phyloP scores from a whole-genome alignment of 2,797 vertebrate species.

The Sebastes dallii region DNA sequence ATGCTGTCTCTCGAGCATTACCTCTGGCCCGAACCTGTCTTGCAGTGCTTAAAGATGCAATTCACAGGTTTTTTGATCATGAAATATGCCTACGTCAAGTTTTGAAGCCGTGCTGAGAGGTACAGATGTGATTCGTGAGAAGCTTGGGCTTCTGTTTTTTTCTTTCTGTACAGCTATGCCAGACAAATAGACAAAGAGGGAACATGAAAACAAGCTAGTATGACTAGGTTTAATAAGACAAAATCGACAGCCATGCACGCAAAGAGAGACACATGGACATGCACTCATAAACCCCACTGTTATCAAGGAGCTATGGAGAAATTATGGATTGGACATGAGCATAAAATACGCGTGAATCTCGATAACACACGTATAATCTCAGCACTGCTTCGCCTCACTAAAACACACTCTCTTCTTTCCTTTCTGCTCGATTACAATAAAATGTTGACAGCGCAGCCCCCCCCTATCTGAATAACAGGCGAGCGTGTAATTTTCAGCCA shows the following conservation, averaged over 20 bases:
- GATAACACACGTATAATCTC: not conserved
- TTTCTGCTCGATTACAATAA: conserved; percentile 7
- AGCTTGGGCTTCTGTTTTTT: not conserved
- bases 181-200: not conserved
- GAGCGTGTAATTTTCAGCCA: conserved; percentile 35
- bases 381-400: not conserved
- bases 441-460: conserved; percentile 20
- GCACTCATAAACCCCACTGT: not conserved
- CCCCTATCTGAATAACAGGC: conserved; percentile 18
- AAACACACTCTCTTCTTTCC: not conserved
- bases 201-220: not conserved
- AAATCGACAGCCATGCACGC: not conserved
- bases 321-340: not conserved
- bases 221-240: not conserved
- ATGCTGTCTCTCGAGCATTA: not conserved
- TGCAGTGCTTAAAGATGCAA: not conserved
- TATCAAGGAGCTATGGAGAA: not conserved
- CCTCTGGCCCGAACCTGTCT: not conserved
- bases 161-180: no score
- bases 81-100: conserved; percentile 6
- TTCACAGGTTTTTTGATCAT: conserved; percentile 15
- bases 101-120: not conserved
- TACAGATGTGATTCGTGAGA: not conserved
- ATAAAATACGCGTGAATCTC: not conserved
- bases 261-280: not conserved